These are phyloP conservation scores for Matsumyia berberina DNA, from an alignment of 2,888 invertebrate species.

Conservation along the genomic window DNA sequence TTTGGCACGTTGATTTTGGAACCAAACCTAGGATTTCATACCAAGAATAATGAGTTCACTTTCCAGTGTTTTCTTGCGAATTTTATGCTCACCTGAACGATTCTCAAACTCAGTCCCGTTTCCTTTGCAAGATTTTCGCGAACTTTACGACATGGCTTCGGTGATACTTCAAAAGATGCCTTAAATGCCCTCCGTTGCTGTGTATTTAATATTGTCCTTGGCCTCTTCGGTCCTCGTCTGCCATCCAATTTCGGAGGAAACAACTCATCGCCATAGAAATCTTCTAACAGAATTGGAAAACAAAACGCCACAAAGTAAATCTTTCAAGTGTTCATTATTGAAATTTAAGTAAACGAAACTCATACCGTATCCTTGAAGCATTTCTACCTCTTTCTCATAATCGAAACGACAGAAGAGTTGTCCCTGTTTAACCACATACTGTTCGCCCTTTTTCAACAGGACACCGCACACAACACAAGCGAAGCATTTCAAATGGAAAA, in stretches of 20 bases:
- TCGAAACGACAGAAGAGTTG: slow-evolving; percentile 92
- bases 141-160: slow-evolving; percentile 93
- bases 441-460: slow-evolving; percentile 91
- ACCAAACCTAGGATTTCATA: slow-evolving; percentile 85
- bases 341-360: slow-evolving; percentile 26
- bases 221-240: slow-evolving; percentile 91
- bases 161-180: slow-evolving; percentile 93
- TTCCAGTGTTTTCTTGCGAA: background rate
- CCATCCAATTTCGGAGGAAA: slow-evolving; percentile 87
- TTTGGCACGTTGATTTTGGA: slow-evolving; percentile 88
- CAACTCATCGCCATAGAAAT: slow-evolving; percentile 87
- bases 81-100: slow-evolving; percentile 89
- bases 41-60: background rate
- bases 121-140: slow-evolving; percentile 93
- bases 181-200: slow-evolving; percentile 93
- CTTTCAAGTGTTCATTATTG: slow-evolving; percentile 49
- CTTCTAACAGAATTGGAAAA: slow-evolving; percentile 81
- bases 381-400: slow-evolving; percentile 91
- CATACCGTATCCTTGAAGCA: slow-evolving; percentile 87
- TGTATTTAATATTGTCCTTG: slow-evolving; percentile 92
- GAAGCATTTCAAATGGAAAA: slow-evolving; percentile 92
- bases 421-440: slow-evolving; percentile 91
- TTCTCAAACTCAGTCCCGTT: slow-evolving; percentile 92
- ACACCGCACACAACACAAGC: slow-evolving; percentile 91
- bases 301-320: slow-evolving; percentile 29